These are phyloP conservation scores for Turritopsis rubra DNA, from an alignment of 30 jellyfish, hydroid and myxozoan species.

Conservation along the genomic window DNA sequence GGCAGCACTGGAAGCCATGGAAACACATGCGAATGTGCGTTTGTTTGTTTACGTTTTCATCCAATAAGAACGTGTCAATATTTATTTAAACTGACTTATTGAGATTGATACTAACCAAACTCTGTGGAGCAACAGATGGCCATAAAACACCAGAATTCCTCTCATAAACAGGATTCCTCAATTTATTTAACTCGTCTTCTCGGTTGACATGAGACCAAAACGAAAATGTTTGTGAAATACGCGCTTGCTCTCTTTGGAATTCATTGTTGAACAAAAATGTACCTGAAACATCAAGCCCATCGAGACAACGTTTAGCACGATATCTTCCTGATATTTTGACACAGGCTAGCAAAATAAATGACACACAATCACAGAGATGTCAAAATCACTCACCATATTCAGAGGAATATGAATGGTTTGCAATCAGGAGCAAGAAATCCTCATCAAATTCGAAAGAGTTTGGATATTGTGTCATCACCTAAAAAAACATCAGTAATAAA, in stretches of 20 bases:
- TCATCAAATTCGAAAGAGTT: conserved; percentile 81
- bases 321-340: no score
- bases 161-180: conserved; percentile 61
- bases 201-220: conserved; percentile 71
- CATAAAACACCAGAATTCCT: conserved; percentile 32
- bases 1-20: not conserved
- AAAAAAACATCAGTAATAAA: not conserved
- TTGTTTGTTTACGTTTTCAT: no score
- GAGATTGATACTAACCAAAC: conserved; percentile 55
- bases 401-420: conserved; percentile 73
- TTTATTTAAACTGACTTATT: not conserved
- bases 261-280: conserved; percentile 75
- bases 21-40: no score
- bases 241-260: conserved; percentile 46
- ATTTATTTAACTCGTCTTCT: conserved; percentile 21
- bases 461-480: conserved; percentile 70
- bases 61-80: conserved; percentile 7
- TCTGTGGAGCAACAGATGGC: conserved; percentile 88
- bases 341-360: no score
- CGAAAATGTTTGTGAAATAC: conserved; percentile 52
- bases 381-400: conserved; percentile 53
- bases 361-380: no score
- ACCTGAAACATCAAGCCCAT: conserved; percentile 38
- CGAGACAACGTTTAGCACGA: not conserved
- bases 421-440: conserved; percentile 42